These are phyloP conservation scores for Diabrotica virgifera DNA, from an alignment of 1,140 invertebrate species.

Conservation along the genomic window DNA sequence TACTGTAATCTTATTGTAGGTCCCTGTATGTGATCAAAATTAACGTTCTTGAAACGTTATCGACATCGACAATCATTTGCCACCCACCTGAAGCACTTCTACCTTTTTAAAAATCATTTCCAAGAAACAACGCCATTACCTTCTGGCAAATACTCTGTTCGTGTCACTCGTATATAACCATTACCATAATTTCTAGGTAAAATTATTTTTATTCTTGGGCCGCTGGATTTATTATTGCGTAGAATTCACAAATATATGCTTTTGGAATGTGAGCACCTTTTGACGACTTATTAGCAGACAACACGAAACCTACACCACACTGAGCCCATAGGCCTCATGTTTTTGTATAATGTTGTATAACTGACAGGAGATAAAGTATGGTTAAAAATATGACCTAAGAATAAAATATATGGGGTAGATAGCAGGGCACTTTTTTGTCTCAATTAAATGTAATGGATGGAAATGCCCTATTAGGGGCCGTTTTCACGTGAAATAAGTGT, in stretches of 20 bases:
- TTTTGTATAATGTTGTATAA: neutral
- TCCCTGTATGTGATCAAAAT: too few relatives aligned
- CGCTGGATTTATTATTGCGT: conserved; percentile 8
- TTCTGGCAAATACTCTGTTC: neutral
- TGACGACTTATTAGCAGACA: conserved; percentile 9
- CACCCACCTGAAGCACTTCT: neutral
- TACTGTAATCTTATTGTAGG: too few relatives aligned
- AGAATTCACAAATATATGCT: conserved; percentile 10
- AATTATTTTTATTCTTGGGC: conserved; percentile 7
- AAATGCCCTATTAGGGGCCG: too few relatives aligned
- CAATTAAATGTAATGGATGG: too few relatives aligned
- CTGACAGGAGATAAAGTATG: neutral
- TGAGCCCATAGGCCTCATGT: neutral
- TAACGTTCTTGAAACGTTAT: too few relatives aligned
- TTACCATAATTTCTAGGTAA: conserved; percentile 13
- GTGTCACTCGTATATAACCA: conserved; percentile 7
- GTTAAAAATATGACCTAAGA: too few relatives aligned
- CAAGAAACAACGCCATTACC: neutral
- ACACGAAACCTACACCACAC: conserved; percentile 1
- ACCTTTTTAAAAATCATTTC: neutral
- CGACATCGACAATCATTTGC: too few relatives aligned
- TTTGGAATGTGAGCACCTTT: conserved; percentile 5
- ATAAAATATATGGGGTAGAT: too few relatives aligned
- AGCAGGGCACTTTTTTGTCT: too few relatives aligned
- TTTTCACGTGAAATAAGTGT: too few relatives aligned